phyloP scores from a whole-genome alignment of 2,797 vertebrate genomes.

The Poecilia picta region DNA sequence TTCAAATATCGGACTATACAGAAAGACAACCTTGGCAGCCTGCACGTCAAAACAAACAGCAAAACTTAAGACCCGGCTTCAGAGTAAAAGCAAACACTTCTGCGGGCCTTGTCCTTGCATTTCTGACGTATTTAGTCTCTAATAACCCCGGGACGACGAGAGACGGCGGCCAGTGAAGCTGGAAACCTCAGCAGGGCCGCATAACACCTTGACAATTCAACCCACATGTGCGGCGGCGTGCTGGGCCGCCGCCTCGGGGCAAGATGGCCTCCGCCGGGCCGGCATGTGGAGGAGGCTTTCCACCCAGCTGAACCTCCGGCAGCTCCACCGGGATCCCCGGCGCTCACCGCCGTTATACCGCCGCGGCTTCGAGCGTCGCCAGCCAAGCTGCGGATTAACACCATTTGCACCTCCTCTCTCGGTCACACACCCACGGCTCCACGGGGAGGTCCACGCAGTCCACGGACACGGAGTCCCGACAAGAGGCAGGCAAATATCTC shows the following conservation, averaged over 20 bases:
- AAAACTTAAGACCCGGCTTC: not conserved
- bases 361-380: conserved; percentile 61
- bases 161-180: conserved; percentile 61
- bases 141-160: conserved; percentile 66
- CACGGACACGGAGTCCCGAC: conserved; percentile 16
- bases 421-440: no score
- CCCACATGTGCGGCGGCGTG: conserved; percentile 75
- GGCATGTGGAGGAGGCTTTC: conserved; percentile 81
- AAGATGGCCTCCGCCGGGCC: conserved; percentile 46
- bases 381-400: conserved; percentile 81
- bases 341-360: conserved; percentile 17
- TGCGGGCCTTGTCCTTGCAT: conserved; percentile 21
- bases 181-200: conserved; percentile 54
- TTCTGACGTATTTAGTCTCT: conserved; percentile 67
- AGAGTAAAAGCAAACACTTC: conserved; percentile 10
- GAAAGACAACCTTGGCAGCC: not conserved
- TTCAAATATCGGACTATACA: not conserved
- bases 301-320: conserved; percentile 69
- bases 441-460: conserved; percentile 46
- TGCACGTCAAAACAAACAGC: not conserved
- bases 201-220: conserved; percentile 82
- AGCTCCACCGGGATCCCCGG: conserved; percentile 51
- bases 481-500: conserved; percentile 26
- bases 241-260: conserved; percentile 70
- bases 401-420: conserved; percentile 77